phyloP scores from a whole-genome alignment of 2,888 invertebrate genomes.

The Erynnis tages region DNA sequence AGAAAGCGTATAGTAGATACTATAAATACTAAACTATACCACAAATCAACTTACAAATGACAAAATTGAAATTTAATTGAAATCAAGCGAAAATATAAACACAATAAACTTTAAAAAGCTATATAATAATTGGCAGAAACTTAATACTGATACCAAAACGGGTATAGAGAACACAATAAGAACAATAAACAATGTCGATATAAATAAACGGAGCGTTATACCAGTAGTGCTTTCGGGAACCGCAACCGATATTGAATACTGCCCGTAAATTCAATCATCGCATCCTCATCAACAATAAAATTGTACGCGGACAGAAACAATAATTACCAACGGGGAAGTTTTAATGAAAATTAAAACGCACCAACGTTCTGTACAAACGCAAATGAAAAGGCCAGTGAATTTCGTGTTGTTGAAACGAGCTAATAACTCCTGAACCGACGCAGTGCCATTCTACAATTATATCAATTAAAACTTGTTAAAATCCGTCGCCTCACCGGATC shows the following conservation, averaged over 20 bases:
- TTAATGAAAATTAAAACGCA: constrained; percentile 29
- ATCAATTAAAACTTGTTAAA: constrained; percentile 29
- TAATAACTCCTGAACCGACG: constrained; percentile 26
- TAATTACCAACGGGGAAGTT: constrained; percentile 26
- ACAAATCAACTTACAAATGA: too few relatives aligned
- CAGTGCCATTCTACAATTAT: constrained; percentile 24
- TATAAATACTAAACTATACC: too few relatives aligned
- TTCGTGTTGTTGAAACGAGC: constrained; percentile 24
- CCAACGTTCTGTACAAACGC: constrained; percentile 20
- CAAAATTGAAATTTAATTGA: too few relatives aligned
- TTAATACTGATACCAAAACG: too few relatives aligned
- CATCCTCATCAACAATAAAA: constrained; percentile 20
- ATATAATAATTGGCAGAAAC: too few relatives aligned
- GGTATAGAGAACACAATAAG: too few relatives aligned
- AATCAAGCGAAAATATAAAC: too few relatives aligned
- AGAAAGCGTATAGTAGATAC: too few relatives aligned
- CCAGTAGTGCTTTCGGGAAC: not conserved
- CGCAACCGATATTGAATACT: constrained; percentile 18
- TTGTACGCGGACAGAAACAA: constrained; percentile 20
- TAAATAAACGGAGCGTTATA: not conserved
- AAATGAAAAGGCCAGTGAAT: constrained; percentile 24
- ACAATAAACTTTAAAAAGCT: too few relatives aligned
- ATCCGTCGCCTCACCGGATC: constrained; percentile 21
- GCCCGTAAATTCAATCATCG: constrained; percentile 23
- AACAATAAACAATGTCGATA: too few relatives aligned